A percentile compares a stretch with the other conserved stretches of the same genome.
These are phyloP conservation scores for Esperia sulphurella DNA, from an alignment of 2,888 invertebrate genomes.

Conservation along the genomic window DNA sequence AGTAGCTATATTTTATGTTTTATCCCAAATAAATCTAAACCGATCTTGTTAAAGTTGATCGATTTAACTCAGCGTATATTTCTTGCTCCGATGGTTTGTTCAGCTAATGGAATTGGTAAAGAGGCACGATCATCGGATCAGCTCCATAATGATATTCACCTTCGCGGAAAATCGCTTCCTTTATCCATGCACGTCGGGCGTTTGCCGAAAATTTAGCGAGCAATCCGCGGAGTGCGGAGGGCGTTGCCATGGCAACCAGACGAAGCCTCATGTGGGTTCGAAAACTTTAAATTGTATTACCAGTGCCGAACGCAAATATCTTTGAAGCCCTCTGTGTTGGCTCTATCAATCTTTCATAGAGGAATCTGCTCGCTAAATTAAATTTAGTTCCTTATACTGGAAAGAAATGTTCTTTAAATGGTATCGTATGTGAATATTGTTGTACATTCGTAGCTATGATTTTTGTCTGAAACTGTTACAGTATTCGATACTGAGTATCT, in stretches of 20 bases:
- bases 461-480: too few species aligned
- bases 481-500: too few species aligned
- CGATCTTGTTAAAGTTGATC: too few species aligned
- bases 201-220: constrained; percentile 65
- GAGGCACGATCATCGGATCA: constrained; percentile 42
- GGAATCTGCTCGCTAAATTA: constrained; percentile 20
- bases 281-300: constrained; percentile 78
- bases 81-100: constrained; percentile 19
- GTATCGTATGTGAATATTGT: too few species aligned
- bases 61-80: too few species aligned
- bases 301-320: constrained; percentile 57
- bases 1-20: too few species aligned
- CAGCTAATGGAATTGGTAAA: constrained; percentile 47
- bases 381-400: constrained; percentile 12
- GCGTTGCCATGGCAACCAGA: constrained; percentile 70
- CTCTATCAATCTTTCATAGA: constrained; percentile 42
- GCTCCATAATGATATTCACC: constrained; percentile 71
- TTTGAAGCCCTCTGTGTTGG: constrained; percentile 33
- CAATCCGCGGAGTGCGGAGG: constrained; percentile 44
- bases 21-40: too few species aligned
- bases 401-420: too few species aligned
- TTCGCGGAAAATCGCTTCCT: constrained; percentile 71
- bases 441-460: too few species aligned
- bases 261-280: constrained; percentile 71
- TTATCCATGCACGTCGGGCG: constrained; percentile 63